Evolutionary conservation across 2,113 vertebrate genomes (phyloP), one percentile per base, ranked within the genome.

Genomic region (Atrichornis clamosus): DNA sequence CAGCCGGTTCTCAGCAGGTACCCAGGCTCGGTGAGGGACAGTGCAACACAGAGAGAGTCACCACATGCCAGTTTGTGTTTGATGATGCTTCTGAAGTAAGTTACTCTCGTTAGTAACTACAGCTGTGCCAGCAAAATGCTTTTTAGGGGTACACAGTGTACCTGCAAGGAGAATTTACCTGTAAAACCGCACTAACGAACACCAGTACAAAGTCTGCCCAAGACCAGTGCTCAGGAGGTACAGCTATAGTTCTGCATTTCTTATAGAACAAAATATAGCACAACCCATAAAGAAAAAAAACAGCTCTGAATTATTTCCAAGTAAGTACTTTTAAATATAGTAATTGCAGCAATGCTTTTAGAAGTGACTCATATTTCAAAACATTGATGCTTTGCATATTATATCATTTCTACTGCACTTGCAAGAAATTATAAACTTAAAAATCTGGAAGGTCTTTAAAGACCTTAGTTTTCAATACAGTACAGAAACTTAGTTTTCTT

Each of bases 51-150:
- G 58, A 52, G 13, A 55, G 32, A 72, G 62, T 24, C 58, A 46
- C 15, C 1, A 1, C 0, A 0, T 28, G 13, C 30, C 49, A 35
- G 2, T 27, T 12, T 35, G 15, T 39, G 60, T 58, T 39, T 74
- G 41, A 16, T 52, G 46, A 77, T 20, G 39, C 26, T 60, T 82
- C 42, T 33, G 18, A 85, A 52, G 33, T 15, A 46, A 53, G 41
- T 35, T 7, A 56, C 35, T 56, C 18, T 16, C 49, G 22, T n/a
- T 58, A 80, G 23, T 7, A 86, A 89, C 74, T 4, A 13, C 14
- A 73, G 52, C 27, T 60, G 46, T 60, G 62, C 11, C 70, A 87
- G 62, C 5, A 53, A 87, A 79, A 28, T 7, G 10, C 11, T 59
- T 88, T 80, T 23, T 49, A n/a, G 22, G 60, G 28, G 20, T 17